Evolutionary conservation across 2,113 vertebrate genomes (phyloP).

Genomic region (Macquaria ambigua): DNA sequence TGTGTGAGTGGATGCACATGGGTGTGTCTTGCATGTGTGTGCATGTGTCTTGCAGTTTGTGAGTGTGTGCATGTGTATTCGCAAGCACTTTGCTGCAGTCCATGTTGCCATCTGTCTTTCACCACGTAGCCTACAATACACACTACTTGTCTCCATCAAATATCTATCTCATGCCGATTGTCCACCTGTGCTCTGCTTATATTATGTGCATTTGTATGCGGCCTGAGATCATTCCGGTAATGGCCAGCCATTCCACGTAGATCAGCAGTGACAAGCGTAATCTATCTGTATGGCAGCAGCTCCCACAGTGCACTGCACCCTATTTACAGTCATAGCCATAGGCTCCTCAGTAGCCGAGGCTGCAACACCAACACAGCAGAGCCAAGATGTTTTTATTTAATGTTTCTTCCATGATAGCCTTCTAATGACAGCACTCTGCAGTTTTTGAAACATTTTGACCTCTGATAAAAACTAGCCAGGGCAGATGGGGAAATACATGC

Average conservation of each 20-base stretch:
- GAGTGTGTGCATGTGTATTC: slow-evolving; percentile 21
- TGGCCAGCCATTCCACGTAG: slow-evolving; percentile 66
- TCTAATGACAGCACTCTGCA: slow-evolving; percentile 34
- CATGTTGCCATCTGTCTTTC: slow-evolving; percentile 63
- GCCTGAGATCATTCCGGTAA: slow-evolving; percentile 73
- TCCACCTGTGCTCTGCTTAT: slow-evolving; percentile 70
- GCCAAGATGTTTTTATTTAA: slow-evolving; percentile 51
- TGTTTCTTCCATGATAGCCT: slow-evolving; percentile 37
- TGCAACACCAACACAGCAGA: slow-evolving; percentile 22
- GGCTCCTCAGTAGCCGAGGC: slow-evolving; percentile 31
- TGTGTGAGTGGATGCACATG: slow-evolving; percentile 26
- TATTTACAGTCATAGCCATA: slow-evolving; percentile 62
- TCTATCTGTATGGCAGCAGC: slow-evolving; percentile 68
- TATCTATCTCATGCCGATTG: slow-evolving; percentile 64
- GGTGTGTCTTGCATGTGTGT: slow-evolving; percentile 35
- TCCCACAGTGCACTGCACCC: slow-evolving; percentile 58
- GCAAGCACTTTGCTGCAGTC: slow-evolving; percentile 27
- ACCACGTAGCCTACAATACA: slow-evolving; percentile 34
- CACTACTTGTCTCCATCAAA: slow-evolving; percentile 72
- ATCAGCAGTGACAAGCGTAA: slow-evolving; percentile 74
- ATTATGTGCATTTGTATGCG: slow-evolving; percentile 72
- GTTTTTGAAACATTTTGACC: slow-evolving; percentile 48
- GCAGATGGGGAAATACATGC: slow-evolving; percentile 52
- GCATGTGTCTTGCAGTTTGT: no score
- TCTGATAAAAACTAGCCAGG: slow-evolving; percentile 34